phyloP scores from a whole-genome alignment of 2,888 invertebrate species.

The Agrotis segetum region DNA sequence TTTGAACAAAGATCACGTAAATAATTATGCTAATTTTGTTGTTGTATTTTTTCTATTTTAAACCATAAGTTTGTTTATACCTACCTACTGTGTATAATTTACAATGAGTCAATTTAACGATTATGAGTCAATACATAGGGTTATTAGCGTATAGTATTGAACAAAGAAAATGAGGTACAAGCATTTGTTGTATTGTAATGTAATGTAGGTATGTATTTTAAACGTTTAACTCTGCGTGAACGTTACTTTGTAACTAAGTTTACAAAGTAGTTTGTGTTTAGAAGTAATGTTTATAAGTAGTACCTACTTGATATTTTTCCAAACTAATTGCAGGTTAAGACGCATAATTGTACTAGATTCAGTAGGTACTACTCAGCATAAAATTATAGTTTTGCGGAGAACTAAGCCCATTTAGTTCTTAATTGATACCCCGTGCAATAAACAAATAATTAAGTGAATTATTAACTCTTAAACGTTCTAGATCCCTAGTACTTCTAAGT shows the following conservation, averaged over 20 bases:
- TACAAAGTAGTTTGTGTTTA: too few species aligned
- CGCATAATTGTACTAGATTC: slow-evolving; percentile 12
- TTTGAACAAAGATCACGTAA: background rate
- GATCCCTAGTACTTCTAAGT: slow-evolving; percentile 10
- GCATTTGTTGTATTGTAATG: too few species aligned
- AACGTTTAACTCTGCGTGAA: background rate
- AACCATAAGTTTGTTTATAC: background rate
- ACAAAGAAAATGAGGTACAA: background rate
- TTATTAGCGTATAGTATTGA: background rate
- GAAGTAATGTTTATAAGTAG: background rate
- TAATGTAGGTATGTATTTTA: background rate
- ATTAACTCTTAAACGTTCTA: slow-evolving; percentile 19
- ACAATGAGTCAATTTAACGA: too few species aligned
- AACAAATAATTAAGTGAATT: background rate
- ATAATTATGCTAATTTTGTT: background rate
- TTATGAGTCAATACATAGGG: too few species aligned
- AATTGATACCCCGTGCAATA: slow-evolving; percentile 7
- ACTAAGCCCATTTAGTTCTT: slow-evolving; percentile 4
- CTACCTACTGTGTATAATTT: too few species aligned
- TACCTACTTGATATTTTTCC: background rate
- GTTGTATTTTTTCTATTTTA: background rate
- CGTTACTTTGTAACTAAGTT: slow-evolving; percentile 1
- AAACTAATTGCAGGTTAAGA: slow-evolving; percentile 3
- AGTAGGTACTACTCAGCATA: background rate
- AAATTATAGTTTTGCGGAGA: slow-evolving; percentile 9